Percentiles rank a stretch among this genome's conserved stretches.
Conservation (phyloP, 1,140 invertebrate genomes). For the Drosophila sulfurigaster region DNA sequence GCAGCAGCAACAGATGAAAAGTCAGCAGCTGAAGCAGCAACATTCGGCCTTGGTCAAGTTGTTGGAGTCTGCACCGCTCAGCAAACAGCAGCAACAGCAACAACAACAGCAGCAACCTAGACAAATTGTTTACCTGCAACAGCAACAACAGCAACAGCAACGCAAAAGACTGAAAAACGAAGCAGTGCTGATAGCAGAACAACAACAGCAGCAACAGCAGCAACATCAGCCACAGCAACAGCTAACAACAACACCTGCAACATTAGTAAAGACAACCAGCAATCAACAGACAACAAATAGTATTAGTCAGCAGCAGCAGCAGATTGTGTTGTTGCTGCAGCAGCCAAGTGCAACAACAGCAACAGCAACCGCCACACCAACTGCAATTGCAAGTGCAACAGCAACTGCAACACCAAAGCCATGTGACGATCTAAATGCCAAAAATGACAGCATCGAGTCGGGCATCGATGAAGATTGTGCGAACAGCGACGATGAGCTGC, state of each 20-base stretch:
- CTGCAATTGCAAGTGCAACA: slow-evolving; percentile 17
- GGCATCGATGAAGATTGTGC: slow-evolving; percentile 75
- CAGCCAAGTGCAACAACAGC: slow-evolving; percentile 47
- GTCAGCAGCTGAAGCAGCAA: slow-evolving; percentile 79
- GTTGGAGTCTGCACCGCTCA: slow-evolving; percentile 80
- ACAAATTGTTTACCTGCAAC: slow-evolving; percentile 76
- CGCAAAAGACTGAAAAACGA: slow-evolving; percentile 84
- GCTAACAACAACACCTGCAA: slow-evolving; percentile 76
- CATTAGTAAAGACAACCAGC: slow-evolving; percentile 77
- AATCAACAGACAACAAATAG: slow-evolving; percentile 71
- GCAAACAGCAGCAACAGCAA: slow-evolving; percentile 51
- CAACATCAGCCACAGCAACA: slow-evolving; percentile 68
- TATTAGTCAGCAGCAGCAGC: slow-evolving; percentile 81
- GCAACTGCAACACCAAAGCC: slow-evolving; percentile 73
- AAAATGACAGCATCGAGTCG: slow-evolving; percentile 75
- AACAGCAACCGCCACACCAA: slow-evolving; percentile 35
- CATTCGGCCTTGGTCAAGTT: slow-evolving; percentile 83
- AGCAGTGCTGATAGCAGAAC: slow-evolving; percentile 54
- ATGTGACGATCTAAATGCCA: slow-evolving; percentile 66
- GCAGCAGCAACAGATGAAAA: slow-evolving; percentile 63
- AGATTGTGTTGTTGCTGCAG: slow-evolving; percentile 70
- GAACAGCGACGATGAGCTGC: slow-evolving; percentile 67
- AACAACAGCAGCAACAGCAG: slow-evolving; percentile 53
- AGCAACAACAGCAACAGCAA: slow-evolving; percentile 72
- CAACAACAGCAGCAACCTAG: slow-evolving; percentile 64